Evolutionary conservation across 2,888 invertebrate species (phyloP), one percentile per base, ranked within the genome.

Genomic region (Dicycla oo): DNA sequence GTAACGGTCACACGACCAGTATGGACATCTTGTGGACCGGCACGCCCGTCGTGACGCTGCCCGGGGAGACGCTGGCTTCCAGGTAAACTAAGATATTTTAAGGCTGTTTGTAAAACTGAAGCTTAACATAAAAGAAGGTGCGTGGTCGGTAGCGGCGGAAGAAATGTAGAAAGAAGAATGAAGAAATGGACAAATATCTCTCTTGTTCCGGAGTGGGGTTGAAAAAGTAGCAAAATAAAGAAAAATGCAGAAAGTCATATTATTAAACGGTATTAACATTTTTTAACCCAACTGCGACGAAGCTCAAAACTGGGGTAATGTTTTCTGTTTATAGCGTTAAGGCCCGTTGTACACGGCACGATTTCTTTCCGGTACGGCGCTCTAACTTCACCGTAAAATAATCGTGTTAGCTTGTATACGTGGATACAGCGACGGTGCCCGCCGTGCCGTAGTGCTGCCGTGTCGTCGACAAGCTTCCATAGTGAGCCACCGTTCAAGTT

Each of bases 11-110:
- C 94, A 99, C 99, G 0, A 99, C 99, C 15, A 99, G 99, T 82
- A 99, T 99, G 99, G 99, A 99, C 93, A 99, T 99, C 23, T 95
- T 99, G 80, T 99, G 99, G 99, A 99, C 99, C 0, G 99, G 99
- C 72, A 99, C 99, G 11, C 99, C 99, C 0, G 99, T 99, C 87
- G 98, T 99, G 65, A 99, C 99, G 0, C 95, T 99, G 85, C 99
- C 99, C 0, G 98, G 99, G 82, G 98, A 98, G 91, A 98, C 98
- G 3, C 92, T 98, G 75, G 98, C 98, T 7, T 98, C 98, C 13
- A 95, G 97, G 97, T 97, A 89, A 86, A 45, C 3, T 23, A 8
- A 45, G 0, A 49, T 6, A 20, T 2, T 3, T n/a, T 15, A 38
- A n/a, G 4, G 13, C 10, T n/a, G 4, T 45, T 26, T 45, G 30